Base-by-base conservation (phyloP, 53 echinoderm and acorn worm species). In the Antedon mediterranea region DNA sequence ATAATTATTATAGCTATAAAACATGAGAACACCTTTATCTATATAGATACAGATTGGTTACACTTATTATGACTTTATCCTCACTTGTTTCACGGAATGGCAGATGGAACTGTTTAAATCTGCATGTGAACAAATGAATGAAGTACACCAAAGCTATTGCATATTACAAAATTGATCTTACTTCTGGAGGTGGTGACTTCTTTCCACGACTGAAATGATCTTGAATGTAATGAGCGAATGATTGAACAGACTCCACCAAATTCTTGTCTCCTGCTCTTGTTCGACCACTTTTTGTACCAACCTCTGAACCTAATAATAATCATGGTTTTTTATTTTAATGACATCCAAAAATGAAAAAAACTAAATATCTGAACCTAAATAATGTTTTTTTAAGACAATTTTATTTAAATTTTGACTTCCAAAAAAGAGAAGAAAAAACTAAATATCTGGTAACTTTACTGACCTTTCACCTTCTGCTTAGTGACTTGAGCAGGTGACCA, bases 401-500 rank as follows among this genome's bases (percentile, higher is more conserved):
- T 41, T 41, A n/a, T n/a, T n/a, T n/a, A 41, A 41, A 41, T 7
- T 7, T 13, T 41, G 41, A 41, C 5, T 41, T 41, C 5, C n/a
- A 41, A 41, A 41, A 41, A 41, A 41, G 5, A 41, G n/a, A n/a
- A n/a, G n/a, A n/a, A n/a, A n/a, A n/a, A n/a, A n/a, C 37, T 11
- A 6, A 4, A 37, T 11, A 37, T 37, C 4, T 37, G 37, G 4
- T 43, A 71, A 28, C 5, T 34, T 43, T 28, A 75, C 82, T 90
- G 57, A 93, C 90, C 90, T 89, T 86, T 90, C 71, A 87, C 79
- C 85, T 86, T 89, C 72, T 89, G 92, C 31, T 90, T 89, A 20
- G 88, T 88, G 26, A 85, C 78, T 30, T 90, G 86, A 43, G 83
- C 92, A 31, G 98, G 98, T 34, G 98, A 97, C 98, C 98, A 97